Percentiles rank a stretch among this genome's conserved stretches.
Conservation (phyloP, 2,113 vertebrate genomes). For the Microtus richardsoni region DNA sequence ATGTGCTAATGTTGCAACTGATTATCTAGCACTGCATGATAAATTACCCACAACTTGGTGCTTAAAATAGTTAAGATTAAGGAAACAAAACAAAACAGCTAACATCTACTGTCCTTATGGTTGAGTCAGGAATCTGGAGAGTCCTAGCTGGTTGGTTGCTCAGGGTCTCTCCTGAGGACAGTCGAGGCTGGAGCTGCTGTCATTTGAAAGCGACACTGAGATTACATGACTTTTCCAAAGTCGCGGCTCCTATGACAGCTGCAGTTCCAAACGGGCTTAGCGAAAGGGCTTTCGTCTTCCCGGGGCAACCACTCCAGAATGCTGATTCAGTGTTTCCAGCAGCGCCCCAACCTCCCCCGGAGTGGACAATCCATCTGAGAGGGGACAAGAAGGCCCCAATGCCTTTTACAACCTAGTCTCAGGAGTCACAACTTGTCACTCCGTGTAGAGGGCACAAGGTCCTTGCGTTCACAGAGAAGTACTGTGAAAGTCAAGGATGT, state of each 20-base stretch:
- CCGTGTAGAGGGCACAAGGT: background rate
- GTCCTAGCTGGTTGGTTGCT: too few species aligned
- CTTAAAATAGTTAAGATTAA: background rate
- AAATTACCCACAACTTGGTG: background rate
- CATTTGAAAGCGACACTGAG: background rate
- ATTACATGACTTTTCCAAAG: background rate
- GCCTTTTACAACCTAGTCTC: background rate
- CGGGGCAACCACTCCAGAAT: background rate
- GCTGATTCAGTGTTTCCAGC: background rate
- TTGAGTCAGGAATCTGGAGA: background rate
- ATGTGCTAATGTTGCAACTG: background rate
- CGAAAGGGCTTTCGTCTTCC: background rate
- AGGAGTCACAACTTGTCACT: background rate
- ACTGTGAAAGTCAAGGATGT: too few species aligned
- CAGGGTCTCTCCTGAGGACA: background rate
- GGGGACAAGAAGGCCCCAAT: background rate
- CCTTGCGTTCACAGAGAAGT: background rate
- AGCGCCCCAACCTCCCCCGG: background rate
- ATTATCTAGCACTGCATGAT: background rate
- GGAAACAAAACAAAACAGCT: too few species aligned
- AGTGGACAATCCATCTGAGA: background rate
- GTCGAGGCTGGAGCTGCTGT: background rate
- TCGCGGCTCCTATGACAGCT: background rate
- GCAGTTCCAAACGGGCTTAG: background rate
- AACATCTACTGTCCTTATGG: background rate